These are phyloP conservation scores for Drosophila anceps DNA, from an alignment of 2,888 invertebrate genomes.

Conservation along the genomic window DNA sequence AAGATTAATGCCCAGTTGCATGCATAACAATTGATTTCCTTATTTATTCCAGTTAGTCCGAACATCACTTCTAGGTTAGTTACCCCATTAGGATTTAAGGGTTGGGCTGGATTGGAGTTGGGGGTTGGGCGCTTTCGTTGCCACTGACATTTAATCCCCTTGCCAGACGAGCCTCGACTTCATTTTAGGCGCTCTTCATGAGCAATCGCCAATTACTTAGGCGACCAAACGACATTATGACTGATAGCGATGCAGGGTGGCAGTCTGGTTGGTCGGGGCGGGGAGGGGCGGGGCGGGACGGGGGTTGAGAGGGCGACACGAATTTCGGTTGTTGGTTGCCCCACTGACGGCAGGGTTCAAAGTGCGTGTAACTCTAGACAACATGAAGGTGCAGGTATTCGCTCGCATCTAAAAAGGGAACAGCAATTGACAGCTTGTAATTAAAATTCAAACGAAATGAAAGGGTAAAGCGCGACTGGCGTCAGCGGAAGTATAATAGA, in stretches of 20 bases:
- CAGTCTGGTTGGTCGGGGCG: no score
- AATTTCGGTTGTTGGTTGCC: neutral
- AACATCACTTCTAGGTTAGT: slow-evolving; percentile 1
- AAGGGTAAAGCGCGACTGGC: neutral
- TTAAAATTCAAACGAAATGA: slow-evolving; percentile 37
- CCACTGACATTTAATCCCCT: slow-evolving; percentile 62
- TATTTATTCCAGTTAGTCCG: slow-evolving; percentile 45
- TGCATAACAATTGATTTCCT: slow-evolving; percentile 74
- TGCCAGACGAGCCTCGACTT: slow-evolving; percentile 36
- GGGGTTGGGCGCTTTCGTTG: slow-evolving; percentile 26
- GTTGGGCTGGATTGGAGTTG: neutral
- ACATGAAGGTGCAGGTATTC: slow-evolving; percentile 36
- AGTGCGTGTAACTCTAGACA: slow-evolving; percentile 37
- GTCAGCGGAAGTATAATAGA: neutral
- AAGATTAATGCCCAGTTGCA: slow-evolving; percentile 66
- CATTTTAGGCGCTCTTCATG: slow-evolving; percentile 32
- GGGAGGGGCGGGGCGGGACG: neutral
- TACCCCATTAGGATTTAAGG: neutral
- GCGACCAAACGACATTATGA: slow-evolving; percentile 38
- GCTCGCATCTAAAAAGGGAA: slow-evolving; percentile 1
- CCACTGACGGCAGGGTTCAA: slow-evolving; percentile 17
- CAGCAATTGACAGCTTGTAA: slow-evolving; percentile 43
- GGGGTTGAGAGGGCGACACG: neutral
- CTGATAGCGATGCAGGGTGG: slow-evolving; percentile 14
- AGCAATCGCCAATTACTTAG: slow-evolving; percentile 53